Evolutionary conservation across 37 sponge, comb jelly and placozoan species (phyloP).

Genomic region (Eunapius fragilis): DNA sequence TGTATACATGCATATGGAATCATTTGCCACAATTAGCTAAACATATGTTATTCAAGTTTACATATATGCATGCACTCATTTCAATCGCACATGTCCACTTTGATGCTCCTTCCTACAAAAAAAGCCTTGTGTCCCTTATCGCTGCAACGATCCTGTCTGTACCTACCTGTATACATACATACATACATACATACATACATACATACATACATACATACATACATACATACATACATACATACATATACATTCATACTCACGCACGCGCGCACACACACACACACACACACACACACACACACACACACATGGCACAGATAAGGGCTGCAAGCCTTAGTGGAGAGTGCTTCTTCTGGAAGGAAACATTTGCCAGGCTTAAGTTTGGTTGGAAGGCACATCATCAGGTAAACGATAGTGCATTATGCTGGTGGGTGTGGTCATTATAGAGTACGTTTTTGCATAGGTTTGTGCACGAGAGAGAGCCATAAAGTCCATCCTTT

Average conservation of each 20-base stretch:
- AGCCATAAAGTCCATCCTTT: conserved; percentile 76
- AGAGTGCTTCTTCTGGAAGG: conserved; percentile 94
- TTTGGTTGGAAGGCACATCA: conserved; percentile 95
- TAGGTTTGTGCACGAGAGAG: conserved; percentile 84
- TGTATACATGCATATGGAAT: too few relatives aligned
- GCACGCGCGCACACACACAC: not conserved
- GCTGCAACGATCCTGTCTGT: too few relatives aligned
- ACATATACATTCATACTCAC: not conserved
- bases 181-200: not conserved
- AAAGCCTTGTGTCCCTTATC: too few relatives aligned
- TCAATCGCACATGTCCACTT: too few relatives aligned
- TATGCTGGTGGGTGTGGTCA: not conserved
- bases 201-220: not conserved
- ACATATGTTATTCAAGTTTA: too few relatives aligned
- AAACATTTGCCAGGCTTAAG: conserved; percentile 82
- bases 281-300: not conserved
- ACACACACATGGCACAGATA: conserved; percentile 24
- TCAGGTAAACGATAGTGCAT: conserved; percentile 43
- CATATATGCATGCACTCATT: too few relatives aligned
- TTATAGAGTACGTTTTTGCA: not conserved
- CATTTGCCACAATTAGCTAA: too few relatives aligned
- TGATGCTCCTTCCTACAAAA: too few relatives aligned
- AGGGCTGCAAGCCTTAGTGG: conserved; percentile 95
- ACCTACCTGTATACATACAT: not conserved
- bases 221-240: not conserved